Conservation (phyloP, 2,888 invertebrate species). For the Drosophila tripunctata region DNA sequence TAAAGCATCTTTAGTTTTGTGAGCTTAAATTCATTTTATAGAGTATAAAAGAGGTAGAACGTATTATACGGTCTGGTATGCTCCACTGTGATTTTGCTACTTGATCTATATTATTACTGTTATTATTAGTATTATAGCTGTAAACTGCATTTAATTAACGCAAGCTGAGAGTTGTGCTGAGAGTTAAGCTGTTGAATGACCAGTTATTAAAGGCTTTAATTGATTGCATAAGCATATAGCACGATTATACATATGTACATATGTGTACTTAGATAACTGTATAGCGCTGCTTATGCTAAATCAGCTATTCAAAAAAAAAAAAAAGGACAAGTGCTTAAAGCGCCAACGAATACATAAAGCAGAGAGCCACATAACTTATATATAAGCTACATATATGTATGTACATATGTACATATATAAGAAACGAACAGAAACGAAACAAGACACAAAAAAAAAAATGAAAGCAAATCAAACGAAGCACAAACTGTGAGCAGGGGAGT, state of each 20-base stretch:
- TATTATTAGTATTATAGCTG: no score
- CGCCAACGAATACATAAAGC: constrained; percentile 1
- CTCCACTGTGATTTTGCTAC: no score
- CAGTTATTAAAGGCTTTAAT: neutral
- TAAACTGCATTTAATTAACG: neutral
- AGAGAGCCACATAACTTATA: neutral
- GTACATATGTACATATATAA: constrained; percentile 33
- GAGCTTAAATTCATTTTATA: no score
- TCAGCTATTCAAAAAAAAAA: constrained; percentile 25
- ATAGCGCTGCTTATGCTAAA: constrained; percentile 12
- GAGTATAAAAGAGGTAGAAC: no score
- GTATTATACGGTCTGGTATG: no score
- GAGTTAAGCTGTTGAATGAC: neutral
- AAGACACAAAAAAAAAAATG: constrained; percentile 25
- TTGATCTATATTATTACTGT: no score
- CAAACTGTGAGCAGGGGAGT: constrained; percentile 6
- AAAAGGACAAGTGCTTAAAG: constrained; percentile 26
- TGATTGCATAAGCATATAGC: neutral
- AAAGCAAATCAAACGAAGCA: constrained; percentile 34
- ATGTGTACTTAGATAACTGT: neutral
- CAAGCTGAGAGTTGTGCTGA: neutral
- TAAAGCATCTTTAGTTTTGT: no score
- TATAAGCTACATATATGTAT: neutral
- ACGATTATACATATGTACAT: neutral
- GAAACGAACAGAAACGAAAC: constrained; percentile 18